Evolutionary conservation across 2,113 vertebrate species (phyloP).

Genomic region (Mungos mungo): DNA sequence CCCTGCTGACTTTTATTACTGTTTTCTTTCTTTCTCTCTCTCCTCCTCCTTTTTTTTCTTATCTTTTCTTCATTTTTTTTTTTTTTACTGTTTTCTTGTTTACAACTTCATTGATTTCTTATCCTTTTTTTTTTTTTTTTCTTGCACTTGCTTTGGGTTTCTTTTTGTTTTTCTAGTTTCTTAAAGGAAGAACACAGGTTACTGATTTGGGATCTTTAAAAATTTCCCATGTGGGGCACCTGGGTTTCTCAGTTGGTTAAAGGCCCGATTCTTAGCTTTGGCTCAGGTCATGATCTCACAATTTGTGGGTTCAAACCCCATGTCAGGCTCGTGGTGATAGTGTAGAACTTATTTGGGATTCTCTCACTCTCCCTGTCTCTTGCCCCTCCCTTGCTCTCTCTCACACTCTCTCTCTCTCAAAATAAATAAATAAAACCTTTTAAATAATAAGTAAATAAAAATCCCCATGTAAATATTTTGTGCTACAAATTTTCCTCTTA

Average conservation of each 20-base stretch:
- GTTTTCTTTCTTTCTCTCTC: background rate
- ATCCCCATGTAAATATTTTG: background rate
- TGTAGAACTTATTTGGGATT: too few relatives aligned
- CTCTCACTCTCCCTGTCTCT: too few relatives aligned
- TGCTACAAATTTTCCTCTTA: background rate
- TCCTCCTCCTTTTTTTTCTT: background rate
- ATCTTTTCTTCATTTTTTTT: background rate
- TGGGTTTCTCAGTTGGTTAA: too few relatives aligned
- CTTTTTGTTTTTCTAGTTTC: background rate
- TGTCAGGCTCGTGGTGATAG: too few relatives aligned
- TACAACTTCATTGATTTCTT: background rate
- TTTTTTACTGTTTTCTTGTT: background rate
- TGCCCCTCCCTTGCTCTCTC: too few relatives aligned
- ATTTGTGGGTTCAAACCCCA: too few relatives aligned
- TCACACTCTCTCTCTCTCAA: too few relatives aligned
- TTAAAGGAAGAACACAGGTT: background rate
- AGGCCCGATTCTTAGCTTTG: too few relatives aligned
- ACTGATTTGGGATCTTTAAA: background rate
- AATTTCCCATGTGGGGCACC: background rate
- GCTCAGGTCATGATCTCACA: too few relatives aligned
- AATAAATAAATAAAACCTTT: too few relatives aligned
- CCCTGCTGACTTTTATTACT: background rate
- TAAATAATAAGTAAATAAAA: background rate
- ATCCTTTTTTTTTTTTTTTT: background rate
- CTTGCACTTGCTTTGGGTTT: background rate